Base-by-base conservation (phyloP, 2,888 invertebrate species). In the Chrysolina americana region DNA sequence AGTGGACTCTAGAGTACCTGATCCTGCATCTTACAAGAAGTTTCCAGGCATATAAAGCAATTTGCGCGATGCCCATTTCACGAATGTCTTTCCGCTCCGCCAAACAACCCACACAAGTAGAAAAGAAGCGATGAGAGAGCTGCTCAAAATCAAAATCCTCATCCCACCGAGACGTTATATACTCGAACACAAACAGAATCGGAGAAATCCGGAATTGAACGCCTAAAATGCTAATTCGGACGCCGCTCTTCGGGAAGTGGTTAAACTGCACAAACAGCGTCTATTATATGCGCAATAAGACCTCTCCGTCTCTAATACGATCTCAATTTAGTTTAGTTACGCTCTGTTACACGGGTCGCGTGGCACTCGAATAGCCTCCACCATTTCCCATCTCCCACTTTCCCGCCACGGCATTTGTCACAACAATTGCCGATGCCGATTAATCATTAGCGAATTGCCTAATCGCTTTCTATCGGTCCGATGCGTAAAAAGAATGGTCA, bases 271-370 rank as follows among this genome's bases (percentile, higher is more conserved):
- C 88, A 88, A 88, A 88, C 88, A 88, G 87, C 88, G 87, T 88
- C 88, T 88, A 88, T 88, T 88, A 88, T 88, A 88, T 88, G 88
- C 88, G 88, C 88, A 88, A 88, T 88, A 88, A 88, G 88, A 88
- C 87, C 87, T 86, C 87, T 87, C 87, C 87, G 85, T 84, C 86
- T 87, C 88, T 88, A 89, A 89, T 88, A 88, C 88, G 88, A 88
- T 89, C 89, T 89, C 89, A 88, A 89, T 89, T 89, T 89, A 88
- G 88, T 89, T 89, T 89, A 89, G 89, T 89, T 88, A 86, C 88
- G 89, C 88, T 89, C 89, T 89, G 89, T 89, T 89, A 88, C 86
- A 86, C 87, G 87, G 88, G 87, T 88, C 88, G 88, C 87, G 88
- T 89, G 88, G 87, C 88, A 87, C 87, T 87, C 86, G 86, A 82